Percentiles rank a stretch among this genome's conserved stretches.
Evolutionary conservation across 2,113 vertebrate genomes (phyloP).

Genomic region (Colossoma macropomum): DNA sequence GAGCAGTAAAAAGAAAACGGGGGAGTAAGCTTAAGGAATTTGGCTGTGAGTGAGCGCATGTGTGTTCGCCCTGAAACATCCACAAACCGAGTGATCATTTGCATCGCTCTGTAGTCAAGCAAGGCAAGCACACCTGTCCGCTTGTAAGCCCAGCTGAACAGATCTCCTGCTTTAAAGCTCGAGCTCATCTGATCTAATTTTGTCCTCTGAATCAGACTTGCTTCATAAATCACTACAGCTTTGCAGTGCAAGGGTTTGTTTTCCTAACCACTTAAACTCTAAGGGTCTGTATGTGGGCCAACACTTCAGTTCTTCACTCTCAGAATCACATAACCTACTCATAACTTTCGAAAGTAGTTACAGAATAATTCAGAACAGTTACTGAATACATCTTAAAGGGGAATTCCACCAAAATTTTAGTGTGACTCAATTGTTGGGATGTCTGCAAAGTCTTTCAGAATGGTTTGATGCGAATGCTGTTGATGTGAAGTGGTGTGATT

Average conservation of each 20-base stretch:
- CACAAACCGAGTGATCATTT: constrained; percentile 8
- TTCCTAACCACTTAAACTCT: not conserved
- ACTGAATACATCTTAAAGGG: too few species aligned
- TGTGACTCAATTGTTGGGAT: too few species aligned
- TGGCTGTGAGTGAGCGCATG: not conserved
- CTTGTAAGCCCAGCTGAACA: not conserved
- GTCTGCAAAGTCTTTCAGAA: too few species aligned
- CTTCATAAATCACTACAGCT: not conserved
- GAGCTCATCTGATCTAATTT: not conserved
- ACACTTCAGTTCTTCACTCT: too few species aligned
- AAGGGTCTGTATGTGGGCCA: too few species aligned
- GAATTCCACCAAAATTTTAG: too few species aligned
- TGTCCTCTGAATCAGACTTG: too few species aligned
- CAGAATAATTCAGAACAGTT: too few species aligned
- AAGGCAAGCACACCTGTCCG: constrained; percentile 33
- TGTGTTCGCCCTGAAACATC: not conserved
- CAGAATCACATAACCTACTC: too few species aligned
- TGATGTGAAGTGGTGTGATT: too few species aligned
- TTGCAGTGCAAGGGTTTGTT: not conserved
- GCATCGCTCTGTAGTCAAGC: not conserved
- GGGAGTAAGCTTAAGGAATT: constrained; percentile 35
- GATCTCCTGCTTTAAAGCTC: not conserved
- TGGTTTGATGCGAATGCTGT: too few species aligned
- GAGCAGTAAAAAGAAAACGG: constrained; percentile 26
- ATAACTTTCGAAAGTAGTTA: too few species aligned